Evolutionary conservation across 1,140 invertebrate species (phyloP), one percentile per base, ranked within the genome.

Genomic region (Eueides isabella): DNA sequence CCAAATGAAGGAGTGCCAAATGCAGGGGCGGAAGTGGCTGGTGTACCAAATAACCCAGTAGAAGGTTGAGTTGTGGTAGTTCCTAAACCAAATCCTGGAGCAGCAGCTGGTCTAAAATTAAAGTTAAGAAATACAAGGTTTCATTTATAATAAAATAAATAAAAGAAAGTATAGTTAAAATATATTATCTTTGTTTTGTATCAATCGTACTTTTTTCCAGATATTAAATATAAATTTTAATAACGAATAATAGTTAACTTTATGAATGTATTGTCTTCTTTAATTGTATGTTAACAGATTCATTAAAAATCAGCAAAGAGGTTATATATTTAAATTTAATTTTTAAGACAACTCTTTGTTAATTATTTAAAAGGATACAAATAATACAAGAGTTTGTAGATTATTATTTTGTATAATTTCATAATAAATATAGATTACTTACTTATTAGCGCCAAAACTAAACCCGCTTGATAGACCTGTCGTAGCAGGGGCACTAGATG

Each of bases 381-480:
- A 19, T 7, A 16, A 48, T 38, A 48, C 2, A n/a, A n/a, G 41
- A n/a, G 16, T 23, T 48, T 48, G 5, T 48, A 19, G 7, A 16
- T 48, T 7, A 23, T n/a, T 48, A 9, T 2, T 9, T 48, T 55
- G 11, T 4, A 55, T 19, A 55, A 55, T 23, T 26, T 26, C 11
- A 55, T 55, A 26, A 19, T 55, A 55, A 55, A 55, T 61, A 68
- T 67, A 28, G 41, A 68, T 41, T 61, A 35, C 86, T 88, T 85
- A 93, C 92, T 93, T 93, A 68, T 87, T 89, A 68, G 87, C 87
- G 68, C 89, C 90, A 85, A 92, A 93, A 82, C 82, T 91, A 74
- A 92, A 93, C 30, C 90, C 88, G 61, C 82, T 80, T 23, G 82
- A 73, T 35, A 91, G 80, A 28, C 85, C 87, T 44, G 84, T 79